Percentiles rank a stretch among this genome's conserved stretches.
Conservation (phyloP, 2,113 vertebrate genomes). For the Lucifuga dentata region DNA sequence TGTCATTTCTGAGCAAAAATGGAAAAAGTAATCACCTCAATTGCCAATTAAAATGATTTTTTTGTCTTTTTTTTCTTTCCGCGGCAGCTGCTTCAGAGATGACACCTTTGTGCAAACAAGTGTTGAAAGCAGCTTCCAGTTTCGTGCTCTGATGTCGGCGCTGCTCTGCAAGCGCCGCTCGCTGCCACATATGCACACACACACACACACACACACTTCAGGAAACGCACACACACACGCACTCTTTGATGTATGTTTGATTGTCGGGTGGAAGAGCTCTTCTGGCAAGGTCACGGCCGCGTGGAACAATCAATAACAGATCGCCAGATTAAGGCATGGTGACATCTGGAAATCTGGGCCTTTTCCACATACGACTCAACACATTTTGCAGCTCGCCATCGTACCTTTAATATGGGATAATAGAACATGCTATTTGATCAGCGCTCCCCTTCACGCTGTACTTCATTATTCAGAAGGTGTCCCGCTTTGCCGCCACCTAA, state of each 20-base stretch:
- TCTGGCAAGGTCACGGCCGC: conserved; percentile 77
- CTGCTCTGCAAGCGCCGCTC: conserved; percentile 42
- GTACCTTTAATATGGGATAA: conserved; percentile 64
- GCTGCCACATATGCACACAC: conserved; percentile 28
- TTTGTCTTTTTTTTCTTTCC: neutral
- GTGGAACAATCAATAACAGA: conserved; percentile 82
- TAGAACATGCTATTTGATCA: conserved; percentile 79
- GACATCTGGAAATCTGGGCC: conserved; percentile 71
- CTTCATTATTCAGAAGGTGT: conserved; percentile 74
- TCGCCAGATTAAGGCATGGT: conserved; percentile 78
- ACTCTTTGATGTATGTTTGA: conserved; percentile 76
- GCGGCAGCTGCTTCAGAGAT: conserved; percentile 62
- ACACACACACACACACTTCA: conserved; percentile 29
- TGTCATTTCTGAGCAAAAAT: conserved; percentile 39
- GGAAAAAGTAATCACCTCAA: conserved; percentile 40
- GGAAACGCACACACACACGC: conserved; percentile 38
- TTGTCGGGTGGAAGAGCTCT: conserved; percentile 78
- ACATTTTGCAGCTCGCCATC: conserved; percentile 19
- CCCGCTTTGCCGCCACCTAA: conserved; percentile 61
- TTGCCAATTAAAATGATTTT: conserved; percentile 60
- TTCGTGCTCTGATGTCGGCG: conserved; percentile 67
- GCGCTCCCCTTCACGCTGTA: conserved; percentile 30
- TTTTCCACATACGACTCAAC: conserved; percentile 10
- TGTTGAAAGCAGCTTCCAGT: conserved; percentile 70
- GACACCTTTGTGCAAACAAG: conserved; percentile 76